Evolutionary conservation across 1,140 invertebrate genomes (phyloP).

Genomic region (Dendrolimus kikuchii): DNA sequence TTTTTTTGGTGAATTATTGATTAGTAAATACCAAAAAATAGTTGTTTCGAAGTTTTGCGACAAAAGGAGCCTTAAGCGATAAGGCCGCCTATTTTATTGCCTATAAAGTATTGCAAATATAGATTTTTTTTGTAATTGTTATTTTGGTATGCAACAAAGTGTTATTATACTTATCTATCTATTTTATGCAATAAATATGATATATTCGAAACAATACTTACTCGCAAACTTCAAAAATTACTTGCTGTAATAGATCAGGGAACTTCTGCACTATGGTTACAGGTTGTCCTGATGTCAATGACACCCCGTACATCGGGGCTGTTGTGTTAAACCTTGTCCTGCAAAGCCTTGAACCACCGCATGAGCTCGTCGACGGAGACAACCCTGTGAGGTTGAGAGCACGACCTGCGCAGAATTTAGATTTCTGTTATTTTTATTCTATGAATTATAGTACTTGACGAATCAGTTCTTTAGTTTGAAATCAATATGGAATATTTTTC

Average conservation of each 20-base stretch:
- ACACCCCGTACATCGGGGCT: slow-evolving; percentile 93
- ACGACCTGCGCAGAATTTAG: slow-evolving; percentile 45
- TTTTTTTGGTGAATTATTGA: too few relatives aligned
- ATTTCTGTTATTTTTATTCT: slow-evolving; percentile 2
- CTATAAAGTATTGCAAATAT: too few relatives aligned
- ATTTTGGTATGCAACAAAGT: too few relatives aligned
- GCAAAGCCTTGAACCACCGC: slow-evolving; percentile 84
- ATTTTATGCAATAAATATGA: too few relatives aligned
- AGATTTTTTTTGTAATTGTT: too few relatives aligned
- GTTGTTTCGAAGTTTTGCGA: too few relatives aligned
- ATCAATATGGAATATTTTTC: too few relatives aligned
- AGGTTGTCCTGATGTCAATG: slow-evolving; percentile 90
- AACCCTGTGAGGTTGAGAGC: slow-evolving; percentile 38
- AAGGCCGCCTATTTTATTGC: too few relatives aligned
- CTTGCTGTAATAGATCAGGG: slow-evolving; percentile 93
- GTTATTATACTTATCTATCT: too few relatives aligned
- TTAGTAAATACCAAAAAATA: too few relatives aligned
- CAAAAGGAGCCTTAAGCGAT: too few relatives aligned
- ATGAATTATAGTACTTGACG: slow-evolving; percentile 2
- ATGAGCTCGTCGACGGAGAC: slow-evolving; percentile 35
- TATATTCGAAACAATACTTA: slow-evolving; percentile 51
- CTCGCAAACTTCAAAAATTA: slow-evolving; percentile 92
- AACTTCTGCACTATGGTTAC: slow-evolving; percentile 96
- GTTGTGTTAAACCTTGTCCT: slow-evolving; percentile 93
- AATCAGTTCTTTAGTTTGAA: too few relatives aligned